These are phyloP conservation scores for Drosophila nigromelanica DNA, from an alignment of 1,140 invertebrate genomes.

Conservation along the genomic window DNA sequence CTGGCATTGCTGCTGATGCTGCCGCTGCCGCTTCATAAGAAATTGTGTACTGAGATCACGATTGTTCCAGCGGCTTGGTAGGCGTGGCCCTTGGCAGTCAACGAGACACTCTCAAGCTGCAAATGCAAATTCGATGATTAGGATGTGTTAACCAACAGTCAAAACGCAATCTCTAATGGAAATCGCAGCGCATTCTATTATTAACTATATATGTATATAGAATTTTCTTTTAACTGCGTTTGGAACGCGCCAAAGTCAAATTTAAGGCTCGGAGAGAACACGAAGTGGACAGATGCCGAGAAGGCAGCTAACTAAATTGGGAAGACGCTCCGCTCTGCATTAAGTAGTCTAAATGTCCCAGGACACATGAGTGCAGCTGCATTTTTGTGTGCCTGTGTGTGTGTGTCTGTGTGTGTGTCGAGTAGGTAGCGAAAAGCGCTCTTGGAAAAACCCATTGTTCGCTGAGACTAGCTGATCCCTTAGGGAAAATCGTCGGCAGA, in stretches of 20 bases:
- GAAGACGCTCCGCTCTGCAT: slow-evolving; percentile 48
- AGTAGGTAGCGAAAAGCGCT: slow-evolving; percentile 43
- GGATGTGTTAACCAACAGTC: neutral
- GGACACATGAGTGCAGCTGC: slow-evolving; percentile 42
- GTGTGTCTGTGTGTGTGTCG: too few species aligned
- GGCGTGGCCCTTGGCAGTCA: slow-evolving; percentile 49
- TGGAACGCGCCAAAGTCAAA: slow-evolving; percentile 57
- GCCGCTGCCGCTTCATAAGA: slow-evolving; percentile 73
- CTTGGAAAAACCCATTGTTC: slow-evolving; percentile 37
- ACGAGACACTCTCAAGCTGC: slow-evolving; percentile 59
- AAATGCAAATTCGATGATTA: slow-evolving; percentile 8
- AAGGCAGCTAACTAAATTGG: slow-evolving; percentile 61
- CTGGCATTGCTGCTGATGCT: slow-evolving; percentile 73
- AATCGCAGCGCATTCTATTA: too few species aligned
- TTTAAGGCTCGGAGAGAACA: slow-evolving; percentile 5
- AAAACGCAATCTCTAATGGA: neutral
- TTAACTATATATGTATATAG: too few species aligned
- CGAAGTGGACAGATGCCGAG: slow-evolving; percentile 64
- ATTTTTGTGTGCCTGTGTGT: slow-evolving; percentile 3
- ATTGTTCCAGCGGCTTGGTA: slow-evolving; percentile 50
- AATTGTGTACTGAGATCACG: slow-evolving; percentile 65
- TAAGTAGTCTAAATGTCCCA: slow-evolving; percentile 62
- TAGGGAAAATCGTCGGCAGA: slow-evolving; percentile 27
- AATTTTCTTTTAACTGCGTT: slow-evolving; percentile 46
- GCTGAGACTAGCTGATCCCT: too few species aligned